Conservation (phyloP, 2,888 invertebrate species). For the Tiphia femorata region DNA sequence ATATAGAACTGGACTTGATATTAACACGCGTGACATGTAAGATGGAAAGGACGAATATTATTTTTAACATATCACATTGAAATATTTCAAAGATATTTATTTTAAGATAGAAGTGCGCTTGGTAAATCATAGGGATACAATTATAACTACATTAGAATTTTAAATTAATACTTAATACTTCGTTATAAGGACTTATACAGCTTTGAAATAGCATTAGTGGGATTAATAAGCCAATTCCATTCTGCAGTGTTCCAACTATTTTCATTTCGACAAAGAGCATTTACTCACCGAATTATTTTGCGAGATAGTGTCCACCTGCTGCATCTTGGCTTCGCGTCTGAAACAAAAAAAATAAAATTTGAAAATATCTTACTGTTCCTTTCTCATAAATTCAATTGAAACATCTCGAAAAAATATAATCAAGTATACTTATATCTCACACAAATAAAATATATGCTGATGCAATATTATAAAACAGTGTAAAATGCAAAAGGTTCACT, state of each 20-base stretch:
- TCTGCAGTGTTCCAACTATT: conserved; percentile 15
- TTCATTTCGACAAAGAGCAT: background rate
- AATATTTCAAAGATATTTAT: too few species aligned
- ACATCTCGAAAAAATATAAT: too few species aligned
- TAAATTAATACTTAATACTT: conserved; percentile 17
- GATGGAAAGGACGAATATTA: too few species aligned
- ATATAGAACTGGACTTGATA: too few species aligned
- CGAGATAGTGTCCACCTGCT: conserved; percentile 73
- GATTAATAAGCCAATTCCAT: conserved; percentile 44
- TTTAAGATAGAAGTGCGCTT: too few species aligned
- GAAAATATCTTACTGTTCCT: conserved; percentile 2
- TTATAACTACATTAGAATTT: conserved; percentile 22
- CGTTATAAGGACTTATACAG: conserved; percentile 20
- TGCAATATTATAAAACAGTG: too few species aligned
- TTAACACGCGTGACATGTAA: background rate
- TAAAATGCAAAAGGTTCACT: too few species aligned
- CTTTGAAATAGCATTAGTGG: conserved; percentile 37
- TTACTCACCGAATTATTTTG: conserved; percentile 73
- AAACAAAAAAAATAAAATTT: conserved; percentile 49
- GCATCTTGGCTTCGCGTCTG: conserved; percentile 72
- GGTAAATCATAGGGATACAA: background rate
- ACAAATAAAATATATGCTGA: too few species aligned
- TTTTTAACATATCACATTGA: background rate
- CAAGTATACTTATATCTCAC: too few species aligned
- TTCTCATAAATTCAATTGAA: too few species aligned